Evolutionary conservation across 2,797 vertebrate species (phyloP).

Genomic region (Semaprochilodus insignis): DNA sequence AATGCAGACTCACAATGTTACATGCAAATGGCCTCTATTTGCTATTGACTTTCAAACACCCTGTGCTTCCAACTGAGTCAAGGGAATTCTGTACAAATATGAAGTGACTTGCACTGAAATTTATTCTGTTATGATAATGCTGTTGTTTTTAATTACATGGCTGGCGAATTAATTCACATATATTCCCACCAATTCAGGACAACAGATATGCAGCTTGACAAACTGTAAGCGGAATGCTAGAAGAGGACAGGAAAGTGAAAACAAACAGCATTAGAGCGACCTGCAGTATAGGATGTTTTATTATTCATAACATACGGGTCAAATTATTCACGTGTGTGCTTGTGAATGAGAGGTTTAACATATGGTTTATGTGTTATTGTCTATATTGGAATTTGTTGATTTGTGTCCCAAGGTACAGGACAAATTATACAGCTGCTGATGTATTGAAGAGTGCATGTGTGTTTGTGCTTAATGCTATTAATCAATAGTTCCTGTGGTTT

Average conservation of each 20-base stretch:
- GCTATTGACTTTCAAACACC: slow-evolving; percentile 40
- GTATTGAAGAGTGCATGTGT: background rate
- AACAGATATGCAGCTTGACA: slow-evolving; percentile 25
- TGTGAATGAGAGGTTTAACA: background rate
- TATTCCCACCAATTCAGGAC: slow-evolving; percentile 29
- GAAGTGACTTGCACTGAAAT: slow-evolving; percentile 35
- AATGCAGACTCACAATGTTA: background rate
- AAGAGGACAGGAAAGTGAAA: slow-evolving; percentile 11
- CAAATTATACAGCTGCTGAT: background rate
- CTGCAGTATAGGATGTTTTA: slow-evolving; percentile 7
- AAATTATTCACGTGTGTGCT: slow-evolving; percentile 12
- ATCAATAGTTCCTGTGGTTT: background rate
- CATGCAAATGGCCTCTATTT: slow-evolving; percentile 11
- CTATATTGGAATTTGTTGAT: background rate
- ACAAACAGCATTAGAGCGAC: background rate
- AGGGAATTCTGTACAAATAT: background rate
- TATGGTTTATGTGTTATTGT: background rate
- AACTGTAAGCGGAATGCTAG: slow-evolving; percentile 3
- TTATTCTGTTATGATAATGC: slow-evolving; percentile 58
- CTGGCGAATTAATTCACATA: slow-evolving; percentile 58
- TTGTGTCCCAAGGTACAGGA: background rate
- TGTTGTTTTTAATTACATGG: slow-evolving; percentile 51
- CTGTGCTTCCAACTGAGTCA: slow-evolving; percentile 29
- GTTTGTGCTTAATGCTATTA: background rate
- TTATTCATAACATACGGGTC: slow-evolving; percentile 30